Base-by-base conservation (phyloP, 2,113 vertebrate genomes). In the Sinocyclocheilus rhinocerous region DNA sequence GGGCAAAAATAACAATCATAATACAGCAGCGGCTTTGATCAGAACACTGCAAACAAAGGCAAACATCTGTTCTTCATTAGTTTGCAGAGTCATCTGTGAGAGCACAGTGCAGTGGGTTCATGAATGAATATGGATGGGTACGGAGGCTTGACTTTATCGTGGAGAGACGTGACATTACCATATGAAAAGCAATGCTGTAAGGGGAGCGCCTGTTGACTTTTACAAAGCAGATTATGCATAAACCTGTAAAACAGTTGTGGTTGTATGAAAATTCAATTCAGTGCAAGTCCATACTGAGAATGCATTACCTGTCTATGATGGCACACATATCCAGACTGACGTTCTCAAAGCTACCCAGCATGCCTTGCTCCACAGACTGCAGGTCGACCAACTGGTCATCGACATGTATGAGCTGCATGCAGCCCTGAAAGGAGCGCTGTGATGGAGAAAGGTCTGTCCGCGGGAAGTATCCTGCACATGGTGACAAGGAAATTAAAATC, bases 291-390 rank as follows among this genome's bases (percentile, higher is more conserved):
- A 24, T n/a, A 42, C 26, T 8, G 8, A 26, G n/a, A 61, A 61
- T 81, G 16, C 29, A 45, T 48, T 93, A 99, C 98, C 98, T 96
- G 95, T 99, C 98, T 90, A 98, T 95, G 76, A 99, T 97, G 88
- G 97, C 98, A 70, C 98, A 99, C 97, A 98, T 98, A 85, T 99
- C 97, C 86, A 99, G 95, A 93, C 96, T 99, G 93, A 99, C 94
- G 2, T 99, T 99, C 2, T 97, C 96, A 90, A 98, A 99, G 76
- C 95, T 95, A 70, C 98, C 97, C 1, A 97, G 94, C 45, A 94
- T 93, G 50, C 97, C 96, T 85, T 97, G 95, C 26, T 97, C 98
- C 89, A 99, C 95, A 2, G 96, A 96, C 0, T 95, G 94, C 70
- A 99, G 93, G 91, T 99, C 97, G 1, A 95, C 94, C 6, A 97